phyloP scores from a whole-genome alignment of 2,113 vertebrate species.

The Mastomys coucha region DNA sequence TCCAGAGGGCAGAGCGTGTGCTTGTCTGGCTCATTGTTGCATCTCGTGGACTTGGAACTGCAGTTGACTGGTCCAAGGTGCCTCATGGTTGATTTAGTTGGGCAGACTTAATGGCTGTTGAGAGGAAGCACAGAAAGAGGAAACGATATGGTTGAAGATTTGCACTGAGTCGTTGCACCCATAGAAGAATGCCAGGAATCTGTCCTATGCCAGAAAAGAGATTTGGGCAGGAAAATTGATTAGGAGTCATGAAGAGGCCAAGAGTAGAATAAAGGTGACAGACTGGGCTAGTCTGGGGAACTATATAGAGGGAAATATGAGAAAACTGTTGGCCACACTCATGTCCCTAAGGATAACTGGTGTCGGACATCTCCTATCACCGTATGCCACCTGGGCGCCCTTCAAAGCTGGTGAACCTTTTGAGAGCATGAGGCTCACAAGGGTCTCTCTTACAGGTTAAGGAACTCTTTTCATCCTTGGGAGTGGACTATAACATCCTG shows the following conservation, averaged over 20 bases:
- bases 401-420: neutral
- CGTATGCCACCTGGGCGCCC: neutral
- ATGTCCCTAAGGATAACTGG: neutral
- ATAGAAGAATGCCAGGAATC: neutral
- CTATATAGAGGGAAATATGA: neutral
- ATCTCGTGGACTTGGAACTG: neutral
- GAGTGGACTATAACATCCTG: slow-evolving; percentile 90
- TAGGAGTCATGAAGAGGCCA: neutral
- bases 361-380: neutral
- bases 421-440: neutral
- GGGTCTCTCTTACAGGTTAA: slow-evolving; percentile 91
- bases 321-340: neutral
- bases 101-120: neutral
- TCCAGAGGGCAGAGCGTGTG: neutral
- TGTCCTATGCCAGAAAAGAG: neutral
- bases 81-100: neutral
- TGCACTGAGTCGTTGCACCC: neutral
- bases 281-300: neutral
- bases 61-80: neutral
- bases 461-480: slow-evolving; percentile 92
- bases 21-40: neutral
- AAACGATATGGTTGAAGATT: neutral
- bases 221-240: neutral
- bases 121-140: neutral
- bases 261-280: neutral